A percentile compares a stretch with the other conserved stretches of the same genome.
Evolutionary conservation across 2,797 vertebrate genomes (phyloP).

Genomic region (Cryptoblepharus egeriae): DNA sequence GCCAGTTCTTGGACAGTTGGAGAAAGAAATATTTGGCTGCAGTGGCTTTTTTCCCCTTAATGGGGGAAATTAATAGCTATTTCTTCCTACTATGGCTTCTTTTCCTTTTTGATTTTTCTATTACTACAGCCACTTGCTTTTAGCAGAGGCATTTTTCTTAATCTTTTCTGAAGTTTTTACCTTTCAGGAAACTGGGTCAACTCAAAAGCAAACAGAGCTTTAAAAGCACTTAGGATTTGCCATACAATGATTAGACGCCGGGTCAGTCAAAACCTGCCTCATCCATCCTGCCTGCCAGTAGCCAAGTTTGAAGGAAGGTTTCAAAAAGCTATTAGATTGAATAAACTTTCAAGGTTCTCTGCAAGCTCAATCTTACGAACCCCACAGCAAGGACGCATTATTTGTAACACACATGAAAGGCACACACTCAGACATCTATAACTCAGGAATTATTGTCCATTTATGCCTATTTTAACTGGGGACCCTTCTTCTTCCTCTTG

Average conservation of each 20-base stretch:
- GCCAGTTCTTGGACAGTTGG: not conserved
- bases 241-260: constrained; percentile 41
- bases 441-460: no score
- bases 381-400: no score
- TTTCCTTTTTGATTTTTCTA: not conserved
- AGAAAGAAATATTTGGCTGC: constrained; percentile 12
- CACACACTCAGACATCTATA: no score
- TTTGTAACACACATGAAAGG: no score
- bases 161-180: constrained; percentile 26
- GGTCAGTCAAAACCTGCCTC: constrained; percentile 40
- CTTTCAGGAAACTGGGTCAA: constrained; percentile 47
- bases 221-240: constrained; percentile 45
- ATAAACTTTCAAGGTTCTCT: constrained; percentile 32
- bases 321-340: not conserved
- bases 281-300: constrained; percentile 40
- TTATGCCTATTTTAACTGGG: no score
- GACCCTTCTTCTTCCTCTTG: no score
- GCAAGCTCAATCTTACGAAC: constrained; percentile 47
- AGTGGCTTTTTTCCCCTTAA: not conserved
- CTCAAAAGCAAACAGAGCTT: constrained; percentile 29
- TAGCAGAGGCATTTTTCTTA: not conserved
- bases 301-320: constrained; percentile 38
- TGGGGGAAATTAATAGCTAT: not conserved
- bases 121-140: constrained; percentile 34
- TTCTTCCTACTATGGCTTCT: constrained; percentile 34